phyloP scores from a whole-genome alignment of 2,113 vertebrate species.

The Pachycephala philippinensis region DNA sequence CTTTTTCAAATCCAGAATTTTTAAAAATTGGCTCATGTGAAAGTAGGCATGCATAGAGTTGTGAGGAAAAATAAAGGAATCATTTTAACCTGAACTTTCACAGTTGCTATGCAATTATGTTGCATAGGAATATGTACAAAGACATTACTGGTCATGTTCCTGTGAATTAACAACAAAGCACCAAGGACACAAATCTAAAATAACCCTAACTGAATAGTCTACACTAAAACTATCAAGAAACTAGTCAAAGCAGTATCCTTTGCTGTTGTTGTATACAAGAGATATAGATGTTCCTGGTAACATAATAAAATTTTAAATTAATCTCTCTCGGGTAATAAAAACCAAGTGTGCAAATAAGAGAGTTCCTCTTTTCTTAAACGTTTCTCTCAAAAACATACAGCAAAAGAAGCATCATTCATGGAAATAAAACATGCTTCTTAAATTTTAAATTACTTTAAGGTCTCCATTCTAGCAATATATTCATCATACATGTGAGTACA shows the following conservation, averaged over 20 bases:
- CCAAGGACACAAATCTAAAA: neutral
- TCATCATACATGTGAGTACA: neutral
- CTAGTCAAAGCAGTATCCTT: neutral
- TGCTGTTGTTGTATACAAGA: neutral
- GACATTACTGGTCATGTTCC: neutral
- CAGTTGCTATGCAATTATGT: neutral
- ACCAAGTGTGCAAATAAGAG: neutral
- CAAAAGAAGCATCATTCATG: neutral
- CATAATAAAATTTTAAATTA: neutral
- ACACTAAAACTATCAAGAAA: neutral
- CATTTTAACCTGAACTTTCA: neutral
- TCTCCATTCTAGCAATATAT: neutral
- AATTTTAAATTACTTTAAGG: neutral
- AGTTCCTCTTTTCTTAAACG: neutral
- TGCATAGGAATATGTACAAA: neutral
- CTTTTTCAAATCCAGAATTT: neutral
- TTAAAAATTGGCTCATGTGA: neutral
- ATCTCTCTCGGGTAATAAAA: neutral
- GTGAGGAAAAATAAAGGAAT: neutral
- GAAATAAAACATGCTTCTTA: neutral
- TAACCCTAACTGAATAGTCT: neutral
- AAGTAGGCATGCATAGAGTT: neutral
- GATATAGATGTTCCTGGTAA: neutral
- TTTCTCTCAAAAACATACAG: neutral
- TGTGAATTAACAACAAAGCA: neutral